Evolutionary conservation across 2,113 vertebrate species (phyloP).

Genomic region (Leptodactylus fuscus): DNA sequence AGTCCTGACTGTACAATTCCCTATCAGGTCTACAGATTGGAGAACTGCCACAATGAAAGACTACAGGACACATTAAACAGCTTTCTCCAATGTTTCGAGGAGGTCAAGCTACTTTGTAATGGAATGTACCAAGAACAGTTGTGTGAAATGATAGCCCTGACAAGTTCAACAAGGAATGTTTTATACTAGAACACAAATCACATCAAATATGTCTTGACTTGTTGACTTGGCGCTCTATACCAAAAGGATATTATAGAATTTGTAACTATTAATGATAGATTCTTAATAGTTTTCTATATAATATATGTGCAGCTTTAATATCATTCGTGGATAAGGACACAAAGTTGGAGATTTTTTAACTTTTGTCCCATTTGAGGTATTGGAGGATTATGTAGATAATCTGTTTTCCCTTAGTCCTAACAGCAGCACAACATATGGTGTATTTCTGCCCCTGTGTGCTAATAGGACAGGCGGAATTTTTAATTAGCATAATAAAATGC

Average conservation of each 20-base stretch:
- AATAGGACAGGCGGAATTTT: too few relatives aligned
- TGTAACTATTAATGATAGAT: not conserved
- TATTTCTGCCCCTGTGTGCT: too few relatives aligned
- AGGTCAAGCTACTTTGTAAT: conserved; percentile 30
- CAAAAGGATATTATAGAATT: too few relatives aligned
- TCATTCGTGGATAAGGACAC: too few relatives aligned
- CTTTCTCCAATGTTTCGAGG: conserved; percentile 32
- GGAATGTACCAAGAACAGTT: not conserved
- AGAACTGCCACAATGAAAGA: conserved; percentile 40
- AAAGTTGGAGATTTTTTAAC: too few relatives aligned
- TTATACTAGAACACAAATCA: not conserved
- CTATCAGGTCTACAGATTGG: conserved; percentile 19
- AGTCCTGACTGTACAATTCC: conserved; percentile 27
- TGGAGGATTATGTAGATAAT: too few relatives aligned
- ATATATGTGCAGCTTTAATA: not conserved
- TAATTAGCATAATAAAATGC: too few relatives aligned
- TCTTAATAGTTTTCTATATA: not conserved
- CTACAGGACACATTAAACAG: conserved; percentile 24
- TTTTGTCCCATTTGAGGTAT: too few relatives aligned
- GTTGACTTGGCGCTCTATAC: too few relatives aligned
- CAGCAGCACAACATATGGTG: too few relatives aligned
- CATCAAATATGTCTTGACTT: not conserved
- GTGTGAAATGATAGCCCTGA: not conserved
- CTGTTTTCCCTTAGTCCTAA: too few relatives aligned
- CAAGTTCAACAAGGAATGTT: conserved; percentile 18